Conservation (phyloP, 2,113 vertebrate genomes). For the Cebidichthys violaceus region DNA sequence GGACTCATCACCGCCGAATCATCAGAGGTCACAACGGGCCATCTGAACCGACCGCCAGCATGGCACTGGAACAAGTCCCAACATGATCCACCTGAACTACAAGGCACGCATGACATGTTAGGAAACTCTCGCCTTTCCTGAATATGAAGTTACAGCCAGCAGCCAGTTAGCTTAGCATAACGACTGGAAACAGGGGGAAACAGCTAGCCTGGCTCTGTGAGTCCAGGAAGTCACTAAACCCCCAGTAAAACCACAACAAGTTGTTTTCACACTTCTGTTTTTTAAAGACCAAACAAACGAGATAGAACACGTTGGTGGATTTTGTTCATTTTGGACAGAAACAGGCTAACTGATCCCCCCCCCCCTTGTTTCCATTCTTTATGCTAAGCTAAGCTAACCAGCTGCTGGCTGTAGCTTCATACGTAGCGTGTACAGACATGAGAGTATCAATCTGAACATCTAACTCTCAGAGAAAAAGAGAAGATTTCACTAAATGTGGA, state of each 20-base stretch:
- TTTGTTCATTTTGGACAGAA: neutral
- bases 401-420: neutral
- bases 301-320: neutral
- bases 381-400: constrained; percentile 21
- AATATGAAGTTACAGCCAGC: neutral
- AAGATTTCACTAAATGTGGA: neutral
- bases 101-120: neutral
- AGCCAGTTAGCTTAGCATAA: neutral
- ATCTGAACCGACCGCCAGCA: constrained; percentile 5
- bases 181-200: neutral
- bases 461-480: neutral
- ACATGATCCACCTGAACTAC: neutral
- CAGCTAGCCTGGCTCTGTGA: neutral
- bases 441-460: neutral
- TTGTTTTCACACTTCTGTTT: neutral
- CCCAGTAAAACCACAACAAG: neutral
- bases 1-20: neutral
- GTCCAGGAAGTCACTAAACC: neutral
- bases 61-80: neutral
- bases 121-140: neutral
- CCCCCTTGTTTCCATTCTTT: neutral
- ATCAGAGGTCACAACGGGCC: constrained; percentile 1
- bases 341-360: neutral
- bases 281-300: neutral
- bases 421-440: neutral